A percentile compares a stretch with the other conserved stretches of the same genome.
phyloP scores from a whole-genome alignment of 2,888 invertebrate species.

The Bibio marci region DNA sequence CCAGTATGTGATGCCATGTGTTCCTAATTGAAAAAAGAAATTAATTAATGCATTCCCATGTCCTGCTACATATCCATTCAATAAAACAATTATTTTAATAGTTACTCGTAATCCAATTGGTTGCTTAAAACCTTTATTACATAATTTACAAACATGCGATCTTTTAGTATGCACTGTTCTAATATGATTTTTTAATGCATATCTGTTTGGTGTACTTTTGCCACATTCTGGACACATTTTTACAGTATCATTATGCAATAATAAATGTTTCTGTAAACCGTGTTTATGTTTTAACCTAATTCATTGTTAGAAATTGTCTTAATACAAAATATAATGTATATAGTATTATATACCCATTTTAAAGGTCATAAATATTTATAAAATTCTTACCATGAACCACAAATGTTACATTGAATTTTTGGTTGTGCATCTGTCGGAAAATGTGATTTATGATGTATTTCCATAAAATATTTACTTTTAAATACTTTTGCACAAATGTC shows the following conservation, averaged over 20 bases:
- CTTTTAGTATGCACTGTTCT: background rate
- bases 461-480: constrained; percentile 16
- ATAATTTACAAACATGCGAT: background rate
- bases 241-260: too few relatives aligned
- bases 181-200: background rate
- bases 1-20: constrained; percentile 29
- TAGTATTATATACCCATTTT: too few relatives aligned
- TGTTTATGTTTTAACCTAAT: too few relatives aligned
- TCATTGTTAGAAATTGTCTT: too few relatives aligned
- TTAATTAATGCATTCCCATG: too few relatives aligned
- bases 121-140: constrained; percentile 23
- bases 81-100: background rate
- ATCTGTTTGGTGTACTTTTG: background rate
- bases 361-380: too few relatives aligned
- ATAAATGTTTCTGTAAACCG: too few relatives aligned
- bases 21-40: too few relatives aligned
- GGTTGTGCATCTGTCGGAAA: constrained; percentile 18
- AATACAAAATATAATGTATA: too few relatives aligned
- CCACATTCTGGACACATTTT: too few relatives aligned
- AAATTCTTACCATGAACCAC: constrained; percentile 19
- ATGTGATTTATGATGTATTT: constrained; percentile 20
- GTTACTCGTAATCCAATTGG: constrained; percentile 22
- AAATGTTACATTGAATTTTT: constrained; percentile 23
- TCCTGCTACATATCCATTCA: background rate
- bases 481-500: constrained; percentile 4